phyloP scores from a whole-genome alignment of 1,140 invertebrate genomes.

The Elysia chlorotica region DNA sequence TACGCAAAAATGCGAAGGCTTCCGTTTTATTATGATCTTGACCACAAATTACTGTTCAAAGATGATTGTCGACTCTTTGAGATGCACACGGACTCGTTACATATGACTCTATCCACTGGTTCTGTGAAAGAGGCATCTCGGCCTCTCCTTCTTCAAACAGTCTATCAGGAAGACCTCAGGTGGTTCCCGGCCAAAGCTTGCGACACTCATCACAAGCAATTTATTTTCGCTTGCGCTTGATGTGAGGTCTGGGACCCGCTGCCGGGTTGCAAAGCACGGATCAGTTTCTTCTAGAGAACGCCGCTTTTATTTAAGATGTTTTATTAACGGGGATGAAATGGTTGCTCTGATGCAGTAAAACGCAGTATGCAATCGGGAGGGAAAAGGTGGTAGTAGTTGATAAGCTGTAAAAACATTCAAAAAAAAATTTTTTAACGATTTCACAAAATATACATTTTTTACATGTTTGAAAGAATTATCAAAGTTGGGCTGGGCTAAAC shows the following conservation, averaged over 20 bases:
- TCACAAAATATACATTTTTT: no score
- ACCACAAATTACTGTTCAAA: conserved; percentile 27
- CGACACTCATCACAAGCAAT: background rate
- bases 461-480: no score
- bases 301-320: conserved; percentile 9
- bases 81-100: conserved; percentile 39
- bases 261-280: background rate
- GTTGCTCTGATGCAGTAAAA: no score
- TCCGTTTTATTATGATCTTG: conserved; percentile 37
- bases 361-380: no score
- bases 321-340: background rate
- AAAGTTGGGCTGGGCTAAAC: no score
- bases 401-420: no score
- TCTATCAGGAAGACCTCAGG: background rate
- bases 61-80: conserved; percentile 33
- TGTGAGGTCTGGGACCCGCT: background rate
- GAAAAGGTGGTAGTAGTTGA: no score
- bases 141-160: conserved; percentile 5
- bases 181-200: conserved; percentile 9
- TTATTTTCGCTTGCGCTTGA: background rate
- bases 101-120: conserved; percentile 27
- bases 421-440: no score
- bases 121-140: conserved; percentile 24
- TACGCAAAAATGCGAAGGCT: conserved; percentile 35
- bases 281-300: background rate